Conservation (phyloP, 2,797 vertebrate genomes). For the Platalea minor region DNA sequence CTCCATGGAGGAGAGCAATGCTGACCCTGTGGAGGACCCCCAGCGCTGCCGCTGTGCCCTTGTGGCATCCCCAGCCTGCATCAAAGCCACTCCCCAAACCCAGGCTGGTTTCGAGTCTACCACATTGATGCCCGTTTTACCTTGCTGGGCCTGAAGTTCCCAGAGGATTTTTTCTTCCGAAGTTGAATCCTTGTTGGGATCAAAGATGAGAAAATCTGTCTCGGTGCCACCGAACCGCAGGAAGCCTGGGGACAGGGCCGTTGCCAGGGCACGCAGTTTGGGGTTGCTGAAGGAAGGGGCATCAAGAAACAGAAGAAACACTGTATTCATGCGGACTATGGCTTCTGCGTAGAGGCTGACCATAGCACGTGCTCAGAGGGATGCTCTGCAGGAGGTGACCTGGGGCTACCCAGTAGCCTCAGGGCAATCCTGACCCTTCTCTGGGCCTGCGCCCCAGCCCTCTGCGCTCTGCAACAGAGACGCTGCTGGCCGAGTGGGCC, state of each 20-base stretch:
- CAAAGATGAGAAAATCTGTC: slow-evolving; percentile 91
- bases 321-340: not conserved
- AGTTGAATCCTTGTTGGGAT: slow-evolving; percentile 71
- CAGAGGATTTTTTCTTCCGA: slow-evolving; percentile 58
- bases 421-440: not conserved
- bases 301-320: not conserved
- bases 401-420: not conserved
- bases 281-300: slow-evolving; percentile 75
- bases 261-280: slow-evolving; percentile 81
- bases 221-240: slow-evolving; percentile 90
- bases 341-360: not conserved
- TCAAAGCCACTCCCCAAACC: not conserved
- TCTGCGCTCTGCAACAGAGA: not conserved
- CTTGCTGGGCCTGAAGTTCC: slow-evolving; percentile 54
- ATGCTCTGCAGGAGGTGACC: not conserved
- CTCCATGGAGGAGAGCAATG: not conserved
- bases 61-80: not conserved
- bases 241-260: slow-evolving; percentile 84
- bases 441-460: not conserved
- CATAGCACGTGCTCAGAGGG: not conserved
- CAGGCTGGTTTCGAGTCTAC: not conserved
- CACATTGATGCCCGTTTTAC: not conserved
- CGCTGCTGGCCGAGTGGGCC: rapidly evolving
- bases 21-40: not conserved
- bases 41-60: rapidly evolving